Base-by-base conservation (phyloP, 2,888 invertebrate species). In the Operophtera brumata region DNA sequence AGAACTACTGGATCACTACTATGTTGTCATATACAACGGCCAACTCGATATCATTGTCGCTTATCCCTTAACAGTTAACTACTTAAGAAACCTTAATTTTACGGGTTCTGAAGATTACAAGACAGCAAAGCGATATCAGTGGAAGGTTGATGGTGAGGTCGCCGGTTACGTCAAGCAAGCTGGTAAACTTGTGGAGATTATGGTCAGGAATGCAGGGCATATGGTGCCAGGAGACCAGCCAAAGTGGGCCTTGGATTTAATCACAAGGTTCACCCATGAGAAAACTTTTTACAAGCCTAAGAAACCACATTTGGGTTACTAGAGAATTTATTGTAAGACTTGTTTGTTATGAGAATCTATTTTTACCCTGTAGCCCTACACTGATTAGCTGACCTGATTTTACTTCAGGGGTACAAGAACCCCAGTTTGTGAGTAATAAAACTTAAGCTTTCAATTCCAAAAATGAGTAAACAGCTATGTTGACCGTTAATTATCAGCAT, bases 41-140 rank as follows among this genome's bases (percentile, higher is more conserved):
- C 97, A 98, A 75, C 78, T 98, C 61, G 98, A 98, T 78, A 94
- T 98, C 10, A 96, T 97, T 61, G 96, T 97, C 0, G 96, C 97
- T 0, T 96, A 96, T 81, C 96, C 97, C 0, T 76, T 96, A 45
- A 97, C 97, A 0, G 91, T 94, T 13, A 95, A 94, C 74, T 97
- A 95, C 78, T 82, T 98, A 28, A 90, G 92, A 61, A 91, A 93
- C 47, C 86, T 97, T 1, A 91, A 94, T 40, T 97, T 96, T 86
- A 91, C 86, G 14, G 93, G 91, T 0, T 86, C 93, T 0, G 91
- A 90, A 2, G 89, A 92, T 1, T 97, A 96, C 78, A 93, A 92
- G 69, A 87, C 82, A 1, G 94, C 95, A 0, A 84, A 89, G 40
- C 90, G 95, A 36, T 90, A 92, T 57, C 85, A 93, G 45, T 97